These are phyloP conservation scores for Sphenodon punctatus DNA, from an alignment of 2,797 vertebrate genomes.

Conservation along the genomic window DNA sequence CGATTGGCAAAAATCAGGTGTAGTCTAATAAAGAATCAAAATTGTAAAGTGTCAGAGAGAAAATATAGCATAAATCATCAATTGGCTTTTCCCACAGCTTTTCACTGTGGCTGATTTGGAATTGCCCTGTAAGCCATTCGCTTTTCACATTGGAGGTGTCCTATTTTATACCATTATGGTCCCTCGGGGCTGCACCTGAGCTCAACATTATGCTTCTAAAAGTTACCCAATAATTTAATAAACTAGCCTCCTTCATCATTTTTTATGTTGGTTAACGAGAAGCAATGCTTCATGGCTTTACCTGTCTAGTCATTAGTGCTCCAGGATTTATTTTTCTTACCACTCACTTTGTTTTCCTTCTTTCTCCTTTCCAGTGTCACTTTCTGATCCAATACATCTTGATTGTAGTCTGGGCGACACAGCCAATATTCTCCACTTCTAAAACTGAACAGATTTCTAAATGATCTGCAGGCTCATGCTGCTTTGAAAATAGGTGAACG, in stretches of 20 bases:
- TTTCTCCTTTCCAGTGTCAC: neutral
- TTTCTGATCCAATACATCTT: neutral
- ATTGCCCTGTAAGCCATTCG: neutral
- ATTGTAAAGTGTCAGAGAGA: neutral
- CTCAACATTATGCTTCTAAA: neutral
- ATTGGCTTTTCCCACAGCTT: neutral
- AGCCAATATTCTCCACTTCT: neutral
- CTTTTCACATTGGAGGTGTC: neutral
- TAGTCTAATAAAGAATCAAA: neutral
- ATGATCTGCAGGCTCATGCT: fast-evolving
- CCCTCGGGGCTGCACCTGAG: neutral
- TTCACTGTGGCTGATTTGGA: neutral
- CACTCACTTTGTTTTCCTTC: neutral
- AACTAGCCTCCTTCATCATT: neutral
- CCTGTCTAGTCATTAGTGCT: neutral
- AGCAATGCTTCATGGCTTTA: neutral
- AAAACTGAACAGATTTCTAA: neutral
- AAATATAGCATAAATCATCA: neutral
- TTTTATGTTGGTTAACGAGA: neutral
- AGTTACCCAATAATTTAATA: neutral
- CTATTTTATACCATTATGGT: neutral
- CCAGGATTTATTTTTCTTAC: neutral
- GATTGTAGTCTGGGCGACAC: neutral
- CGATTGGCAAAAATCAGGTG: neutral
- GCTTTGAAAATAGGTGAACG: fast-evolving